A percentile compares a stretch with the other conserved stretches of the same genome.
Conservation (phyloP, 2,888 invertebrate genomes). For the Eupithecia tripunctaria region DNA sequence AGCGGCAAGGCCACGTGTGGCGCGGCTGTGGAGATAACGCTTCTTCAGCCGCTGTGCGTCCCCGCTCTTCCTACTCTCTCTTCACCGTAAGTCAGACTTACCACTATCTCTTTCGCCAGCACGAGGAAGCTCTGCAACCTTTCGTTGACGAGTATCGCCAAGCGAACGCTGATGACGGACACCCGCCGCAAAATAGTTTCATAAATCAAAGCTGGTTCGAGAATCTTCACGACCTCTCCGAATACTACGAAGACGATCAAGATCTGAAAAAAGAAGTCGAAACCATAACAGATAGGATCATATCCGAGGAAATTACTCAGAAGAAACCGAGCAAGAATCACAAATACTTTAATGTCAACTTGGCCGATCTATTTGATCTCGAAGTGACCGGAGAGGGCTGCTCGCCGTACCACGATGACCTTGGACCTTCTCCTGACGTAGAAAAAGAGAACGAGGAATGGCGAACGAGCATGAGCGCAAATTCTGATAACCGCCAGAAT, state of each 20-base stretch:
- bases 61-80: conserved; percentile 76
- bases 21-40: conserved; percentile 63
- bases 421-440: conserved; percentile 62
- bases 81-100: conserved; percentile 75
- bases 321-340: conserved; percentile 53
- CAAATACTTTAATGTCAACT: conserved; percentile 76
- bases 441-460: conserved; percentile 78
- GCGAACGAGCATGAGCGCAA: conserved; percentile 78
- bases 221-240: conserved; percentile 74
- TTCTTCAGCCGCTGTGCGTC: conserved; percentile 68
- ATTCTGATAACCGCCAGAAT: conserved; percentile 65
- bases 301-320: conserved; percentile 62
- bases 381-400: conserved; percentile 71
- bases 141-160: conserved; percentile 72
- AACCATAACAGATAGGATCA: conserved; percentile 68
- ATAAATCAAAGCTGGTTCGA: conserved; percentile 71
- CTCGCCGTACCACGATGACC: conserved; percentile 64
- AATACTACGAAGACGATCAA: conserved; percentile 81
- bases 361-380: conserved; percentile 72
- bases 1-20: conserved; percentile 76
- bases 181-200: conserved; percentile 58
- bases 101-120: conserved; percentile 75
- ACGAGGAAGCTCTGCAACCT: conserved; percentile 77
- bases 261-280: conserved; percentile 68
- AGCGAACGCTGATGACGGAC: conserved; percentile 54